phyloP scores from a whole-genome alignment of 30 jellyfish, hydroid and myxozoan genomes.

The Hydractinia echinata region DNA sequence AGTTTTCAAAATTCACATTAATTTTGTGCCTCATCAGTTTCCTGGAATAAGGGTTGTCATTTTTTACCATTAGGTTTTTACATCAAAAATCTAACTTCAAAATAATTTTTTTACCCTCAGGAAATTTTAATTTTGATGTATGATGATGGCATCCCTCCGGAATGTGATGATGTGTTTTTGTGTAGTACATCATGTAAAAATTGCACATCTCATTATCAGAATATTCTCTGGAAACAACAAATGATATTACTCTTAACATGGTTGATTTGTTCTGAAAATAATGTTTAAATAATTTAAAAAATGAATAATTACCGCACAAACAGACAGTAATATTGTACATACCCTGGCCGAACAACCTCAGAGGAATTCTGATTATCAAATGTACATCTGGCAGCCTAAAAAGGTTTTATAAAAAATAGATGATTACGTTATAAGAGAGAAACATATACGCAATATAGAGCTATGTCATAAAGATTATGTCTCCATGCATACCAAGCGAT shows the following conservation, averaged over 20 bases:
- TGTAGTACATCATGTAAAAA: slow-evolving; percentile 66
- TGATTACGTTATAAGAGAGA: no score
- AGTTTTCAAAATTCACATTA: no score
- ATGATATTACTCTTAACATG: no score
- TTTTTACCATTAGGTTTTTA: no score
- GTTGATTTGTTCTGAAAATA: no score
- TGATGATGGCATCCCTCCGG: neutral
- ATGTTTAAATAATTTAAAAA: no score
- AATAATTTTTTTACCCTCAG: neutral
- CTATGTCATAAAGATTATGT: neutral
- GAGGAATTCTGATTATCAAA: slow-evolving; percentile 63
- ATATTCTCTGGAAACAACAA: slow-evolving; percentile 34
- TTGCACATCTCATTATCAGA: slow-evolving; percentile 86
- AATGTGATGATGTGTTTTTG: neutral
- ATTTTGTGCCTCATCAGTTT: no score
- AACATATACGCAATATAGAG: no score
- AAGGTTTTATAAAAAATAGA: neutral
- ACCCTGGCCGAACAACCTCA: slow-evolving; percentile 69
- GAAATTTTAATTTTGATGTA: neutral
- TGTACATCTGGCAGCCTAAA: slow-evolving; percentile 84
- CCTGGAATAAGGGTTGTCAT: no score
- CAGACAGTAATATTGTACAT: neutral
- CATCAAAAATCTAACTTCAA: neutral
- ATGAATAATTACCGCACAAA: neutral
- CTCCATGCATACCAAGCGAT: neutral